A percentile compares a stretch with the other conserved stretches of the same genome.
Conservation (phyloP, 2,797 vertebrate genomes). For the Pipistrellus kuhlii region DNA sequence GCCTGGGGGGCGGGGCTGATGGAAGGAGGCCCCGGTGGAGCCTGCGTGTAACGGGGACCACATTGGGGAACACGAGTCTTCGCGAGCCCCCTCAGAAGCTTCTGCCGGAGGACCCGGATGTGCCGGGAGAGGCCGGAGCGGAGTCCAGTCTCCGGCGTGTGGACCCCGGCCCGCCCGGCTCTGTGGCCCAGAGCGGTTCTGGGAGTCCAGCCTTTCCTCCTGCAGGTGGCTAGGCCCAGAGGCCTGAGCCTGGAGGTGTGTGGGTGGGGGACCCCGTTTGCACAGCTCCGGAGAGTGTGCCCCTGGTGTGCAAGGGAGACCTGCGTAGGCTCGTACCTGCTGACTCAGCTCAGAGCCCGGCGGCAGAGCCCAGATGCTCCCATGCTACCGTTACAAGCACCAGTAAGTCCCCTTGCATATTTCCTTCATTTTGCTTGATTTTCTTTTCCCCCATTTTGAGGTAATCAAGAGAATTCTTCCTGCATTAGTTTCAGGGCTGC, state of each 20-base stretch:
- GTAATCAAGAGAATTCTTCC: not conserved
- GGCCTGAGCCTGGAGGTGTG: accelerated
- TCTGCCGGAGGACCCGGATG: not conserved
- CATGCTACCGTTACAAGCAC: not conserved
- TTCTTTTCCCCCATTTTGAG: not conserved
- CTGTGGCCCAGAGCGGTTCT: not conserved
- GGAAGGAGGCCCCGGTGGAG: not conserved
- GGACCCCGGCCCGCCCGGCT: not conserved
- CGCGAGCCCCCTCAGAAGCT: not conserved
- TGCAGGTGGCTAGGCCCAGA: not conserved
- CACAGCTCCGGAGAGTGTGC: not conserved
- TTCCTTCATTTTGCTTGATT: not conserved
- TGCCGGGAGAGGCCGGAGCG: not conserved
- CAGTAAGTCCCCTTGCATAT: not conserved
- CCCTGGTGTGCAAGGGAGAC: not conserved
- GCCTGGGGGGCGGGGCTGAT: accelerated
- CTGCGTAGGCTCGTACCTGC: accelerated
- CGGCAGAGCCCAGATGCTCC: not conserved
- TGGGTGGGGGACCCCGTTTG: accelerated
- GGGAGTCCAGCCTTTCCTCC: not conserved
- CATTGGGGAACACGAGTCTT: not conserved
- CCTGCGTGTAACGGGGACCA: not conserved
- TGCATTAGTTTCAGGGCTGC: not conserved
- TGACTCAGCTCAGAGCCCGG: not conserved
- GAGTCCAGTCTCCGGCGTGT: not conserved